Evolutionary conservation across 2,797 vertebrate genomes (phyloP).

Genomic region (Ptychobarbus kaznakovi): DNA sequence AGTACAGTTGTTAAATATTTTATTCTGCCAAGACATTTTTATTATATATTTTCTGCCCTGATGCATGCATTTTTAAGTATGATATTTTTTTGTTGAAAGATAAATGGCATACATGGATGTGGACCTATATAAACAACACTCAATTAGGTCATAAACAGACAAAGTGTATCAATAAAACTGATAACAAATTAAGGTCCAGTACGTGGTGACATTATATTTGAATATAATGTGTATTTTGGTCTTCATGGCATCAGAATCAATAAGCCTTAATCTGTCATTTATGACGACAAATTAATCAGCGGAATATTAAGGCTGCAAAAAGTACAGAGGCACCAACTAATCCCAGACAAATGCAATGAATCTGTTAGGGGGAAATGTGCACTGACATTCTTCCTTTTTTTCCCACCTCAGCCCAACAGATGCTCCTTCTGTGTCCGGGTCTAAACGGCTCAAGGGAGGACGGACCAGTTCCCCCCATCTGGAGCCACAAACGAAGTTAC

Average conservation of each 20-base stretch:
- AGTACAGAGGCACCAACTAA: background rate
- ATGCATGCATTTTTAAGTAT: background rate
- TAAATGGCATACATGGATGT: background rate
- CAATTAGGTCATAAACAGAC: background rate
- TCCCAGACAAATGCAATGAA: background rate
- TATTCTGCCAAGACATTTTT: background rate
- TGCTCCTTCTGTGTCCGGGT: slow-evolving; percentile 74
- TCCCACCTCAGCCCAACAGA: slow-evolving; percentile 71
- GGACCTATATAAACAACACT: background rate
- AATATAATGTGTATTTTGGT: background rate
- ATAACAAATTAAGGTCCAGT: background rate
- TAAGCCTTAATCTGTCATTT: background rate
- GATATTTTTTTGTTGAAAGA: background rate
- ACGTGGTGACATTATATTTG: background rate
- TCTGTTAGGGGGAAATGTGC: background rate
- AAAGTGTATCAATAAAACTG: background rate
- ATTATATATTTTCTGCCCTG: background rate
- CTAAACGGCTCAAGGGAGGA: slow-evolving; percentile 69
- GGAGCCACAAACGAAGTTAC: slow-evolving; percentile 76
- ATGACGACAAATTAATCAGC: background rate
- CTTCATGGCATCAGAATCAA: background rate
- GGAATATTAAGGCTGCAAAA: background rate
- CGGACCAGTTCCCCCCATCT: slow-evolving; percentile 63
- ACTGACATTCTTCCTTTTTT: slow-evolving; percentile 22
- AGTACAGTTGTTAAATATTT: background rate